Conservation (phyloP, 2,113 vertebrate species). For the Piaya cayana region DNA sequence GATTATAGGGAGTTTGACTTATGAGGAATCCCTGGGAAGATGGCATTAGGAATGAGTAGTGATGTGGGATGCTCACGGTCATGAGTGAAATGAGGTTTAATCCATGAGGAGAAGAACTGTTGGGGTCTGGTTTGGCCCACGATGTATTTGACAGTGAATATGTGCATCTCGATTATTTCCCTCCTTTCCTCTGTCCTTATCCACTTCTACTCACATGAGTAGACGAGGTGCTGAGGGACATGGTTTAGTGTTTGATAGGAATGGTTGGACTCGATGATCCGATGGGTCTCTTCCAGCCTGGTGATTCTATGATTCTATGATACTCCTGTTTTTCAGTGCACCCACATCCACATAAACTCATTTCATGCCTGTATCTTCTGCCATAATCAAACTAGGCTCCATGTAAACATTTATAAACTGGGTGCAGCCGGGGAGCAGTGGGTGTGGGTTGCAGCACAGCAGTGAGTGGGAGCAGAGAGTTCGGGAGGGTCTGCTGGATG, state of each 20-base stretch:
- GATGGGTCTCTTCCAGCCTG: no score
- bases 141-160: background rate
- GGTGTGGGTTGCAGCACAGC: accelerated
- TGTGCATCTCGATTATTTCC: background rate
- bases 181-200: background rate
- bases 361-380: background rate
- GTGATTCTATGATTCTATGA: no score
- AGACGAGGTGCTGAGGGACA: no score
- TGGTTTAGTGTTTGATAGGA: no score
- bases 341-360: background rate
- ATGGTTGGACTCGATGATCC: no score
- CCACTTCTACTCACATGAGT: no score
- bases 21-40: background rate
- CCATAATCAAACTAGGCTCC: background rate
- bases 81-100: background rate
- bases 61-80: background rate
- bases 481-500: background rate
- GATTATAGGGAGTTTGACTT: background rate
- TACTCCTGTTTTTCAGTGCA: background rate
- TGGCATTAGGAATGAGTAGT: background rate
- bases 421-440: accelerated
- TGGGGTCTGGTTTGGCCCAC: background rate
- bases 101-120: background rate
- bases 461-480: background rate
- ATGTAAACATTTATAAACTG: background rate